These are phyloP conservation scores for Cremastinae sp. DNA, from an alignment of 2,888 invertebrate genomes.

Conservation along the genomic window DNA sequence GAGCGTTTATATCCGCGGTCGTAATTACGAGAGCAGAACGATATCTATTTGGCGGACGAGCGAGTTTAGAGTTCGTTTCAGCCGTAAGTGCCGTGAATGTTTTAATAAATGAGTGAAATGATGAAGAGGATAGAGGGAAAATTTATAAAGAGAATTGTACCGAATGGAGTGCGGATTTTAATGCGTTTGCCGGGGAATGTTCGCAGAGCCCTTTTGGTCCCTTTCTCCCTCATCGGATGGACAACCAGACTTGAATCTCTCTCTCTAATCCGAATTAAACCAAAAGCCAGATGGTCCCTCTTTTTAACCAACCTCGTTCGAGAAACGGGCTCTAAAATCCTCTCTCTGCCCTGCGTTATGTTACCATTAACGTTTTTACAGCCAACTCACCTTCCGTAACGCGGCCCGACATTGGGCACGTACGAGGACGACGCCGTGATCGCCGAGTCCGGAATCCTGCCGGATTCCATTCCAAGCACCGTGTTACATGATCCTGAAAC, in stretches of 20 bases:
- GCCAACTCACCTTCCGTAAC: constrained; percentile 84
- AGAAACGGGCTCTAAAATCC: constrained; percentile 24
- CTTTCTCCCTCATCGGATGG: constrained; percentile 1
- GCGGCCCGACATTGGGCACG: constrained; percentile 86
- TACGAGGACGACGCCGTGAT: constrained; percentile 87
- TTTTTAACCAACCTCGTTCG: constrained; percentile 16
- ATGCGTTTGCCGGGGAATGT: constrained; percentile 8
- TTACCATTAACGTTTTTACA: constrained; percentile 21
- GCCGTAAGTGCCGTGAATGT: not conserved
- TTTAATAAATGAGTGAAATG: not conserved
- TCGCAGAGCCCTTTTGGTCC: constrained; percentile 4
- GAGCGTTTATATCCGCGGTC: too few species aligned
- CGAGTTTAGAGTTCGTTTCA: not conserved
- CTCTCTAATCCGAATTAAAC: constrained; percentile 25
- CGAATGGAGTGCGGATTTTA: constrained; percentile 12
- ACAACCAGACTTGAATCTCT: too few species aligned
- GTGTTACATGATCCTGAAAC: constrained; percentile 84
- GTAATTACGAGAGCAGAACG: not conserved
- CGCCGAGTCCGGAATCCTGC: constrained; percentile 85
- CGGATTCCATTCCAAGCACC: constrained; percentile 88
- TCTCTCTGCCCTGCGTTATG: not conserved
- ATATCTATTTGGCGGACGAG: not conserved
- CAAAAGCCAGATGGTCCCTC: constrained; percentile 13
- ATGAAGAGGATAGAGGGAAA: not conserved
- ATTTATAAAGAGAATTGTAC: not conserved